These are phyloP conservation scores for Notechis scutatus DNA, from an alignment of 2,113 vertebrate genomes.

Conservation along the genomic window DNA sequence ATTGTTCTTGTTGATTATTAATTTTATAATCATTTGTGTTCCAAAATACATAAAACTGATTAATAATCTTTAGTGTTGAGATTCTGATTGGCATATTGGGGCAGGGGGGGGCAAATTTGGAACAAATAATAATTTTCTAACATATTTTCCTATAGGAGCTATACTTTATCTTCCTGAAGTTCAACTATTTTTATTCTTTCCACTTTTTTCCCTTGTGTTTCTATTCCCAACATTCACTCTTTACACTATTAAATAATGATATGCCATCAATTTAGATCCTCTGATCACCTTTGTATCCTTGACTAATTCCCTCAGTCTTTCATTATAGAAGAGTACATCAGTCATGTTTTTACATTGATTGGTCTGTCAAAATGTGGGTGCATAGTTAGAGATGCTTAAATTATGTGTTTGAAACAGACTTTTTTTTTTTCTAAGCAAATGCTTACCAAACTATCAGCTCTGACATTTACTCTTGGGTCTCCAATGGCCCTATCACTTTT, in stretches of 20 bases:
- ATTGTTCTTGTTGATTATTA: neutral
- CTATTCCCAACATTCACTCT: neutral
- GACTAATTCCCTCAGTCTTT: neutral
- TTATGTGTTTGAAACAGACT: neutral
- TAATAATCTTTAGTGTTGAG: neutral
- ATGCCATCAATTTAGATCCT: neutral
- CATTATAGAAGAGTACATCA: neutral
- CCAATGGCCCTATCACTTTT: neutral
- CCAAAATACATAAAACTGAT: neutral
- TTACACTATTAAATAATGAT: neutral
- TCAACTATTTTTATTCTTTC: neutral
- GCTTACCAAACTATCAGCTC: neutral
- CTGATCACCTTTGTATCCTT: neutral
- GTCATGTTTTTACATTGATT: neutral
- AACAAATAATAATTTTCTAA: neutral
- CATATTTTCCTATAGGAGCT: neutral
- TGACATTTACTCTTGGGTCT: neutral
- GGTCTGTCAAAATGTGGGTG: neutral
- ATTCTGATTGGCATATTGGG: neutral
- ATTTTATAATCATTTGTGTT: neutral
- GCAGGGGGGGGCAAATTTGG: neutral
- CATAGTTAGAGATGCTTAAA: neutral
- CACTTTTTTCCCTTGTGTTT: neutral
- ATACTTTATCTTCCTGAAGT: neutral
- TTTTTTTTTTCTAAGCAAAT: neutral